Evolutionary conservation across 2,797 vertebrate genomes (phyloP), one percentile per base, ranked within the genome.

Genomic region (Sandelia bainsii): DNA sequence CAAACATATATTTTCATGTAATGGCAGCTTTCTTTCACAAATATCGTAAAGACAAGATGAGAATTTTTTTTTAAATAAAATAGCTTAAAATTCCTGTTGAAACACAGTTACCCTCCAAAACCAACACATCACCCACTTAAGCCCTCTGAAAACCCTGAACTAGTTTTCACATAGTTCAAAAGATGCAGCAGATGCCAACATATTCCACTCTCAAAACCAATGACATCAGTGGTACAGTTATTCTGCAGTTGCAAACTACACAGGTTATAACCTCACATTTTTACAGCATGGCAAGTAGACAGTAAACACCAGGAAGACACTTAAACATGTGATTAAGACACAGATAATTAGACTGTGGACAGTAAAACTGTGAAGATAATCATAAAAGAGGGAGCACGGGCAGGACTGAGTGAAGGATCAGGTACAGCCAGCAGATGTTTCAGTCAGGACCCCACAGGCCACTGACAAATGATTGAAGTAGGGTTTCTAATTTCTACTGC

Each of bases 301-400:
- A 90, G 88, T 94, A 93, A 95, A 95, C 93, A 91, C 90, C 81
- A 75, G 91, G 85, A 83, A 87, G 85, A 84, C 51, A 75, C 89
- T 93, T 93, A 89, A 93, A 90, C 88, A 87, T 89, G 71, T 87
- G 88, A 94, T 94, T 93, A 94, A 91, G 86, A 89, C 82, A 77
- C 83, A 82, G 90, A 90, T 94, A 94, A 95, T 94, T 92, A 93
- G 89, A 91, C 81, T 72, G 84, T 16, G 68, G 88, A 90, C 90
- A 92, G 89, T 94, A 92, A 94, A 93, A 91, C 91, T 69, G 85
- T 74, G 83, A 87, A 87, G 49, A 61, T 69, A 86, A 88, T 87
- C 81, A 82, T 93, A 92, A 94, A 93, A 88, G 22, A 25, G 57
- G 79, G 70, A 81, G 76, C 63, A 20, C 52, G 58, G 64, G 63